Conservation (phyloP, 1,140 invertebrate species). For the Melipona quadrifasciata region DNA sequence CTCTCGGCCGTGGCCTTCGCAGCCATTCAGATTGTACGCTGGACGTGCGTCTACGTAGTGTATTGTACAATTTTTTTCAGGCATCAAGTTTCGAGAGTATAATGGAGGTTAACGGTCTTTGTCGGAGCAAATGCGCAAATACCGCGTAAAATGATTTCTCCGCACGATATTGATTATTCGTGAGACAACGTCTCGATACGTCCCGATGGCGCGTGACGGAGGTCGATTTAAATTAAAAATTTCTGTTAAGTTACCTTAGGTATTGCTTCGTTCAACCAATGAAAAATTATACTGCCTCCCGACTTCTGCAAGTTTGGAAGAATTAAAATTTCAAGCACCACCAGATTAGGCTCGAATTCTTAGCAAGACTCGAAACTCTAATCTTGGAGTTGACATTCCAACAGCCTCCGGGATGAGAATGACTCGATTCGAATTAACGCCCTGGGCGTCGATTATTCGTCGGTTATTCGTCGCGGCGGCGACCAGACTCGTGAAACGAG, state of each 20-base stretch:
- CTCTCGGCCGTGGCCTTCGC: slow-evolving; percentile 13
- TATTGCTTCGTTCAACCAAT: too few relatives aligned
- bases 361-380: background rate
- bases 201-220: background rate
- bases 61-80: slow-evolving; percentile 11
- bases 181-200: background rate
- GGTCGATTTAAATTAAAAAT: too few relatives aligned
- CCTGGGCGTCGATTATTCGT: background rate
- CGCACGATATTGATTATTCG: background rate
- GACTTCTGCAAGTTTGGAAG: background rate
- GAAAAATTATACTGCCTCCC: too few relatives aligned
- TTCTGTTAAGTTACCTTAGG: too few relatives aligned
- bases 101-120: background rate
- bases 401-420: background rate
- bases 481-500: background rate
- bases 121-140: background rate
- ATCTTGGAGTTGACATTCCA: background rate
- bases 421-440: background rate
- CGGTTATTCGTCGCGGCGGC: background rate
- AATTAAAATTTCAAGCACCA: background rate
- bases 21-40: slow-evolving; percentile 23
- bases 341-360: background rate
- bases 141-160: background rate
- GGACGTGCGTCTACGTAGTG: background rate
- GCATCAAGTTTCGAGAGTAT: background rate